phyloP scores from a whole-genome alignment of 2,888 invertebrate species.

The Drosophila gaucha region DNA sequence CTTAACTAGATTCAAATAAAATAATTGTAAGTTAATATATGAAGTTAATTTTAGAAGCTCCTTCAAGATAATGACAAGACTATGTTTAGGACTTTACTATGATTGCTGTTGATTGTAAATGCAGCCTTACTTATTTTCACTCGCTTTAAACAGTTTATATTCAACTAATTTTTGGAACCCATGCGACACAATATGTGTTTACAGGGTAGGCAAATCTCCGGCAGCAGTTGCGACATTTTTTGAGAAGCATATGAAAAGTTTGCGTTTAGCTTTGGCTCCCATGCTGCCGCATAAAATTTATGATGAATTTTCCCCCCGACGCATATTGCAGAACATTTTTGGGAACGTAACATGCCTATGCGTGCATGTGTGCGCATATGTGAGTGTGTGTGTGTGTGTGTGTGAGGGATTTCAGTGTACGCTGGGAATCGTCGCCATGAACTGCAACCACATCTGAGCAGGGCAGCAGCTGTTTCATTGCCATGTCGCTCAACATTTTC shows the following conservation, averaged over 20 bases:
- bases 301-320: constrained; percentile 78
- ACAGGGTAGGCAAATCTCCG: constrained; percentile 32
- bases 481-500: constrained; percentile 61
- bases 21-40: too few species aligned
- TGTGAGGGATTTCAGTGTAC: constrained; percentile 18
- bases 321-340: constrained; percentile 81
- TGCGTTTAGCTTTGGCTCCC: constrained; percentile 53
- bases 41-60: too few species aligned
- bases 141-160: too few species aligned
- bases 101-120: too few species aligned
- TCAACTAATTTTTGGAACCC: too few species aligned
- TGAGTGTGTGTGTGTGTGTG: constrained; percentile 14
- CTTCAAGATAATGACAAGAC: too few species aligned
- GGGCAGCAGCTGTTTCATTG: constrained; percentile 70
- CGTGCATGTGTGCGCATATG: constrained; percentile 39
- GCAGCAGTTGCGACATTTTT: constrained; percentile 60
- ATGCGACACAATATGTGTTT: neutral
- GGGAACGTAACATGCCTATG: constrained; percentile 72
- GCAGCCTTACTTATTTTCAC: too few species aligned
- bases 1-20: too few species aligned
- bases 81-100: too few species aligned
- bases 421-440: constrained; percentile 42
- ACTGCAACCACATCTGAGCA: constrained; percentile 71
- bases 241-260: constrained; percentile 74
- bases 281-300: constrained; percentile 78